Conservation (phyloP, 2,888 invertebrate species). For the Hemicrepidius hirtus region DNA sequence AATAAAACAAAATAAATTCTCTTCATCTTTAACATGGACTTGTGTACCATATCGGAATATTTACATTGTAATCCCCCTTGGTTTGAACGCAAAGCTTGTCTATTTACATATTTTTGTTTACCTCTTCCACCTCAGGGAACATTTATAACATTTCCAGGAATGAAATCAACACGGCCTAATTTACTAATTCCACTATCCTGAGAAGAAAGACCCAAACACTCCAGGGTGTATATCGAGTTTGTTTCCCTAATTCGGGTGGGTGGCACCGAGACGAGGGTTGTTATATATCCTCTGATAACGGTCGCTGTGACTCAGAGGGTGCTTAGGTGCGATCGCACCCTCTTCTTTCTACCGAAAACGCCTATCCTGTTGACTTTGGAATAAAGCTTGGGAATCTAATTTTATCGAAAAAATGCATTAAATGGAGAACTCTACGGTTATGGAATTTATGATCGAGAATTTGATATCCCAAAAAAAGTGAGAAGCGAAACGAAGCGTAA, state of each 20-base stretch:
- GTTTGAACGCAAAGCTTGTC: constrained; percentile 1
- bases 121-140: constrained; percentile 20
- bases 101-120: constrained; percentile 36
- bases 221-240: constrained; percentile 41
- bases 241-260: constrained; percentile 46
- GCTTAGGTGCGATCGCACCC: constrained; percentile 43
- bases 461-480: neutral
- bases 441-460: constrained; percentile 3
- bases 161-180: constrained; percentile 32
- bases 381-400: constrained; percentile 29
- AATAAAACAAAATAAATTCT: constrained; percentile 15
- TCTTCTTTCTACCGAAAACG: constrained; percentile 10
- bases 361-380: constrained; percentile 33
- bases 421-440: neutral
- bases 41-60: constrained; percentile 28
- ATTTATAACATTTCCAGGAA: constrained; percentile 28
- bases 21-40: constrained; percentile 27
- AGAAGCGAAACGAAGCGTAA: constrained; percentile 2
- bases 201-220: constrained; percentile 24
- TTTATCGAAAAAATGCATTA: constrained; percentile 15
- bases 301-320: constrained; percentile 41
- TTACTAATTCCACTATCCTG: constrained; percentile 31
- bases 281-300: constrained; percentile 38
- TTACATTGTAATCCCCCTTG: constrained; percentile 11
- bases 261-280: constrained; percentile 41